These are phyloP conservation scores for Furcifer pardalis DNA, from an alignment of 2,797 vertebrate genomes.

Conservation along the genomic window DNA sequence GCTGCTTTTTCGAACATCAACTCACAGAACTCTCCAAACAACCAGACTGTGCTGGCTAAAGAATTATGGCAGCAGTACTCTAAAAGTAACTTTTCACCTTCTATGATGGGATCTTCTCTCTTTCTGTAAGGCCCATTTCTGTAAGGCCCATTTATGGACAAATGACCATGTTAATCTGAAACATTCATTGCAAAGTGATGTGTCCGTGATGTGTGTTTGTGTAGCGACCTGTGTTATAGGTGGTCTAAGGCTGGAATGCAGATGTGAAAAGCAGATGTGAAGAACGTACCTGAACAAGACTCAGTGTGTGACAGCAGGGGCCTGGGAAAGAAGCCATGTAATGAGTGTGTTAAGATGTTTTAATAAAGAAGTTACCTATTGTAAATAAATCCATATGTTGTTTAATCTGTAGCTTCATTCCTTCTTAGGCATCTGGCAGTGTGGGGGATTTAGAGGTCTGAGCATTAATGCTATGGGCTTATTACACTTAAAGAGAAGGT, in stretches of 20 bases:
- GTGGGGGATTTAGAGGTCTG: conserved; percentile 54
- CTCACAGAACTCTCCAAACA: no score
- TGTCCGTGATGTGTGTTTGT: conserved; percentile 21
- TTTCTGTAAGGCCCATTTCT: no score
- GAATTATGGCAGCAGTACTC: no score
- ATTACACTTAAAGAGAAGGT: conserved; percentile 58
- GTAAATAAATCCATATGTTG: conserved; percentile 76
- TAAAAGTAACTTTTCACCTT: no score
- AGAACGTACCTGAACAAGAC: conserved; percentile 57
- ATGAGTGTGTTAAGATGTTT: conserved; percentile 74
- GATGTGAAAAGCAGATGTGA: conserved; percentile 74
- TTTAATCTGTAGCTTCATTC: conserved; percentile 61
- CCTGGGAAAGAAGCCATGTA: conserved; percentile 73
- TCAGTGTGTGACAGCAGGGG: conserved; percentile 68
- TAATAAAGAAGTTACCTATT: conserved; percentile 76
- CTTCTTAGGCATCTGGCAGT: conserved; percentile 67
- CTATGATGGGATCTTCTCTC: no score
- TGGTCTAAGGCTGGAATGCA: conserved; percentile 60
- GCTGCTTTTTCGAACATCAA: no score
- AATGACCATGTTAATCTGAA: background rate
- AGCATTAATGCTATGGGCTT: conserved; percentile 63
- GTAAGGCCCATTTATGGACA: background rate
- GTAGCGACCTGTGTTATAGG: conserved; percentile 41
- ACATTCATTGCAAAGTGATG: background rate
- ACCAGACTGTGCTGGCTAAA: no score